These are phyloP conservation scores for Jacana jacana DNA, from an alignment of 2,113 vertebrate genomes.

Conservation along the genomic window DNA sequence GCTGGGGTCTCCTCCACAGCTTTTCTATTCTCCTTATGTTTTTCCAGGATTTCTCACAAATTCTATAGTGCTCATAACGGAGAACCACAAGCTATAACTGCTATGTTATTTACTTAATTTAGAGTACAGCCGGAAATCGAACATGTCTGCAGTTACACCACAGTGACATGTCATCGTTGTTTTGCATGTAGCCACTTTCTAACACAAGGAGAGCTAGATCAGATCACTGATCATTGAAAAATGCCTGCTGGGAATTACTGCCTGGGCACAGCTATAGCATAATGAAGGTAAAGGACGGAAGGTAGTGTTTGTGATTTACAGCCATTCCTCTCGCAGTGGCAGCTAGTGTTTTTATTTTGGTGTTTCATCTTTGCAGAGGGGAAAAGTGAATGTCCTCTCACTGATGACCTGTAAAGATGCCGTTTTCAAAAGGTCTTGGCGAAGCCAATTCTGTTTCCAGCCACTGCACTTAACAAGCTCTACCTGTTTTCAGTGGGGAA, in stretches of 20 bases:
- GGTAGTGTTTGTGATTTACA: neutral
- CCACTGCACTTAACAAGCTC: neutral
- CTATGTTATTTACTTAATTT: constrained; percentile 16
- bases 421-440: neutral
- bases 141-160: neutral
- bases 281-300: neutral
- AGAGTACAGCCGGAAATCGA: neutral
- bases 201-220: neutral
- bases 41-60: neutral
- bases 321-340: neutral
- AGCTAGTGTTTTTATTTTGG: neutral
- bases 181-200: neutral
- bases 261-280: neutral
- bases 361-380: neutral
- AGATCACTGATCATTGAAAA: neutral
- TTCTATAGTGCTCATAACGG: neutral
- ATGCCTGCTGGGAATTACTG: neutral
- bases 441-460: neutral
- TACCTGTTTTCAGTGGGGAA: neutral
- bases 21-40: neutral
- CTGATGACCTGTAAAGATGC: neutral
- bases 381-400: neutral
- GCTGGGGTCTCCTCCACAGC: neutral
- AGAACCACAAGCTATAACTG: neutral
- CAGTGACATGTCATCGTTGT: accelerated